Conservation (phyloP, 2,113 vertebrate genomes). For the Noctilio leporinus region DNA sequence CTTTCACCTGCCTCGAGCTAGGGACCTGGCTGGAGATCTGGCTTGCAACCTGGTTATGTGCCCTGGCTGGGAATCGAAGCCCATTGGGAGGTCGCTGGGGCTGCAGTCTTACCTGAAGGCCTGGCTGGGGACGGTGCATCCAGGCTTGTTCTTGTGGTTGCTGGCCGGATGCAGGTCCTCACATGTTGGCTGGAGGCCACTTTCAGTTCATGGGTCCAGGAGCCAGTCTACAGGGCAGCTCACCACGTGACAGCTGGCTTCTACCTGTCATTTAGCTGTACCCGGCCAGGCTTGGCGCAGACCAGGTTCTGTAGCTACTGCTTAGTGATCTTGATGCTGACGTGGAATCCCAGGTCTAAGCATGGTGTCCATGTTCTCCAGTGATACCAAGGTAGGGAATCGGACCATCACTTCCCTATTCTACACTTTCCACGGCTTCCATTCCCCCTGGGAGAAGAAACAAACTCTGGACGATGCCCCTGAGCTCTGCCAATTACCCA, state of each 20-base stretch:
- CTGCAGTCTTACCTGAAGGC: background rate
- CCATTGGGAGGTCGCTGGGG: too few relatives aligned
- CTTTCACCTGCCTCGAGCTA: too few relatives aligned
- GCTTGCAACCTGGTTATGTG: too few relatives aligned
- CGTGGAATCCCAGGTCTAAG: background rate
- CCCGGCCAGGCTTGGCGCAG: background rate
- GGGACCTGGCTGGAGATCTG: too few relatives aligned
- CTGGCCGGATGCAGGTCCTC: background rate
- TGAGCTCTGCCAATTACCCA: background rate
- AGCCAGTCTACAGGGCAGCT: background rate
- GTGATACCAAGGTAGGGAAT: background rate
- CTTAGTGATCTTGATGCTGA: background rate
- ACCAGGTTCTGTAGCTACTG: background rate
- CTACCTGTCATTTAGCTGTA: background rate
- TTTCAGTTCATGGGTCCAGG: background rate
- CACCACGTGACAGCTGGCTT: background rate
- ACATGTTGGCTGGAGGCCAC: background rate
- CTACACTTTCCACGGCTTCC: background rate
- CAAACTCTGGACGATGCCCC: too few relatives aligned
- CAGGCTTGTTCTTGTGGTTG: background rate
- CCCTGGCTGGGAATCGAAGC: too few relatives aligned
- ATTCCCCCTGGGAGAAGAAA: background rate
- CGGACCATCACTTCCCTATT: background rate
- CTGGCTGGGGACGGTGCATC: background rate
- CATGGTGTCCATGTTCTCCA: background rate